Conservation (phyloP, 2,888 invertebrate genomes). For the Crematogaster levior region DNA sequence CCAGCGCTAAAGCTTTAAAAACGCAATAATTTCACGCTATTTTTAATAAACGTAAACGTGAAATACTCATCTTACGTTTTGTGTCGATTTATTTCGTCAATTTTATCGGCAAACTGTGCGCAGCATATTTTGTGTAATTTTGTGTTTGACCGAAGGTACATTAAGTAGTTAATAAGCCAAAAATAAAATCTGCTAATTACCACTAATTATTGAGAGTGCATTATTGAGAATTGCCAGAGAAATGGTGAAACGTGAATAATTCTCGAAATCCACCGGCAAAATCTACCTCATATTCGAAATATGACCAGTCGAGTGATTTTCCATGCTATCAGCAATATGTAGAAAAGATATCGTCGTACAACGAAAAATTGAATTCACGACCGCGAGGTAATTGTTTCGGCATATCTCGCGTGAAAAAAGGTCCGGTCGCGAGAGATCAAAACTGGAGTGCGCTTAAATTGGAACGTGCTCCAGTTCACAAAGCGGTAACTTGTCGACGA, state of each 20-base stretch:
- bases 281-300: background rate
- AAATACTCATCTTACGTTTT: background rate
- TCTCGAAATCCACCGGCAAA: background rate
- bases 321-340: background rate
- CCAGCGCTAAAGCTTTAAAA: background rate
- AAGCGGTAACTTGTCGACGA: constrained; percentile 44
- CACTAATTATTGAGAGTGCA: constrained; percentile 21
- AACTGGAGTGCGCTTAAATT: constrained; percentile 40
- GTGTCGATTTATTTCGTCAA: background rate
- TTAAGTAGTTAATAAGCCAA: constrained; percentile 1
- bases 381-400: constrained; percentile 36
- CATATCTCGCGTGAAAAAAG: constrained; percentile 33
- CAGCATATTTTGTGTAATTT: background rate
- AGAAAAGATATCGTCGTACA: constrained; percentile 9
- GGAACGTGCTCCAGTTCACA: constrained; percentile 34
- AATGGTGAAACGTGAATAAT: constrained; percentile 30
- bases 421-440: constrained; percentile 17
- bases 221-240: constrained; percentile 5
- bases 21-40: background rate
- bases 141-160: background rate
- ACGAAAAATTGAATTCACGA: constrained; percentile 30
- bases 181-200: constrained; percentile 11
- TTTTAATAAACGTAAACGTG: background rate
- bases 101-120: background rate
- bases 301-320: background rate